Percentiles rank a stretch among this genome's conserved stretches.
Evolutionary conservation across 2,113 vertebrate genomes (phyloP).

Genomic region (Campylomormyrus tamandua): DNA sequence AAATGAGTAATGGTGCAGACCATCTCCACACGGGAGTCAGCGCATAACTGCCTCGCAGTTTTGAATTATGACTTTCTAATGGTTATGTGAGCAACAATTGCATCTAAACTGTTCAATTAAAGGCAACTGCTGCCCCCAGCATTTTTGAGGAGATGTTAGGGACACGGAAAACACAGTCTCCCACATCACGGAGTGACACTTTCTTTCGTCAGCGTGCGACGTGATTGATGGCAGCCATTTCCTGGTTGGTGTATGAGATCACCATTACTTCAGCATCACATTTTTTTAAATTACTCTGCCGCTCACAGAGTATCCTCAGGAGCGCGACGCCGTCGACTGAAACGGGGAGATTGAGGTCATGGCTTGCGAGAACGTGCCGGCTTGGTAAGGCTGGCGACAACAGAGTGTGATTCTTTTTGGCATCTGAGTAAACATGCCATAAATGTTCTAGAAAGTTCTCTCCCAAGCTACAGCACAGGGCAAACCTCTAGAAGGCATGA

Average conservation of each 20-base stretch:
- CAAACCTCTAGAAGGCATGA: not conserved
- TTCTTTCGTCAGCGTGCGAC: too few species aligned
- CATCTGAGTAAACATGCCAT: not conserved
- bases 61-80: not conserved
- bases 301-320: not conserved
- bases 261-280: not conserved
- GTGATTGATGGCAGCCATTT: slow-evolving; percentile 3
- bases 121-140: not conserved
- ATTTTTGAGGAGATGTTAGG: not conserved
- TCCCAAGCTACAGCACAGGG: not conserved
- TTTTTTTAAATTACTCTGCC: not conserved
- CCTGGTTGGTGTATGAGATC: not conserved
- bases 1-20: not conserved
- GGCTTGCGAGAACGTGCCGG: not conserved
- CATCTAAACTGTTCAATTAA: not conserved
- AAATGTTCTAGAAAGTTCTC: not conserved
- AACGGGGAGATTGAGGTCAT: not conserved
- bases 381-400: not conserved
- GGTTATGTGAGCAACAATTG: not conserved
- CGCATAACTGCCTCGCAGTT: not conserved
- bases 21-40: not conserved
- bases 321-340: not conserved
- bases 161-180: not conserved
- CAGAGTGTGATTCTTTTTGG: not conserved
- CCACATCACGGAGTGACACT: not conserved